A percentile compares a stretch with the other conserved stretches of the same genome.
Conservation (phyloP, 2,797 vertebrate genomes). For the Esox lucius region DNA sequence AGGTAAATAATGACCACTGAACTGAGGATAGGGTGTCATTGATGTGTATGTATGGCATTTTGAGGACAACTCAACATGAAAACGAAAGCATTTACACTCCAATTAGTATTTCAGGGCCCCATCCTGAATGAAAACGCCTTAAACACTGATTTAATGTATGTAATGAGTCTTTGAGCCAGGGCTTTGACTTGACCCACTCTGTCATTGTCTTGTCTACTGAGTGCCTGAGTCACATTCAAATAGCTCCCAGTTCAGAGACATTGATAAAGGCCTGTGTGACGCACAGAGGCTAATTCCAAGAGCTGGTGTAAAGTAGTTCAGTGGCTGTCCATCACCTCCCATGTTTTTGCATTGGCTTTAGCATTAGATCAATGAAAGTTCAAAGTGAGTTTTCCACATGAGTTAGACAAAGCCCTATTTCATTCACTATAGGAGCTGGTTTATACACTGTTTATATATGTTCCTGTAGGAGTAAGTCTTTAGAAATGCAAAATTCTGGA, state of each 20-base stretch:
- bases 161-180: slow-evolving; percentile 70
- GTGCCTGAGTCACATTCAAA: slow-evolving; percentile 66
- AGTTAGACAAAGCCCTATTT: slow-evolving; percentile 56
- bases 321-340: slow-evolving; percentile 58
- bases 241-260: slow-evolving; percentile 59
- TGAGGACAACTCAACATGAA: background rate
- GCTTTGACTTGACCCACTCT: slow-evolving; percentile 62
- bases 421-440: slow-evolving; percentile 22
- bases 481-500: background rate
- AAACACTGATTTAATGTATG: slow-evolving; percentile 55
- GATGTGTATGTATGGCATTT: background rate
- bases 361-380: slow-evolving; percentile 63
- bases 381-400: slow-evolving; percentile 62
- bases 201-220: slow-evolving; percentile 69
- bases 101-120: slow-evolving; percentile 64
- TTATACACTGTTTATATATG: background rate
- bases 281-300: slow-evolving; percentile 43
- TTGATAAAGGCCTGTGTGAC: slow-evolving; percentile 54
- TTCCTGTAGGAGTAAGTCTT: background rate
- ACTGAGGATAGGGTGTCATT: background rate
- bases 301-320: slow-evolving; percentile 43
- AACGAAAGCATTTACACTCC: slow-evolving; percentile 4
- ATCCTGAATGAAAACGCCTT: slow-evolving; percentile 56
- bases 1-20: background rate
- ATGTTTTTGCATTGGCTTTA: slow-evolving; percentile 63